Conservation (phyloP, 2,888 invertebrate species). For the Camponotus fellah region DNA sequence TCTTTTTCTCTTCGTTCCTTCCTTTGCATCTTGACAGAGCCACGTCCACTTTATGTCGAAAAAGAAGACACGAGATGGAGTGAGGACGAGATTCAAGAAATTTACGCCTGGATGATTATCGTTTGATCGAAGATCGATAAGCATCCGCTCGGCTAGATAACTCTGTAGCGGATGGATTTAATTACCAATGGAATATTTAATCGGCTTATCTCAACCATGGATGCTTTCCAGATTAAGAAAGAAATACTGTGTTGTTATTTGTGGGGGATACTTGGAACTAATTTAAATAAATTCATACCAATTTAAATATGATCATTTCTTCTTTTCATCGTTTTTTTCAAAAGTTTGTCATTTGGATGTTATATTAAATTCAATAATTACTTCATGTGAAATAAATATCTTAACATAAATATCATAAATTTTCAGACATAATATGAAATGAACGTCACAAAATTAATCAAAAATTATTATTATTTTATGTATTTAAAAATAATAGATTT, state of each 20-base stretch:
- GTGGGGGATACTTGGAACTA: background rate
- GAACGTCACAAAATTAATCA: background rate
- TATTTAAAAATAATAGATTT: background rate
- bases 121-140: constrained; percentile 58
- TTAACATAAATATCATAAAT: background rate
- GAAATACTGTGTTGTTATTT: constrained; percentile 32
- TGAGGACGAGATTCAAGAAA: constrained; percentile 49
- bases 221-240: constrained; percentile 21
- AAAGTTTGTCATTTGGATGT: background rate
- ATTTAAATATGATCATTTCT: constrained; percentile 34
- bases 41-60: constrained; percentile 51
- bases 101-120: constrained; percentile 62
- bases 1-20: constrained; percentile 37
- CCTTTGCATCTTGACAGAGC: constrained; percentile 36
- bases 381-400: background rate
- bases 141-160: constrained; percentile 54
- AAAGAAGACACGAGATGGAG: constrained; percentile 41
- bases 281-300: background rate
- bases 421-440: background rate
- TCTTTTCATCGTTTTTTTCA: constrained; percentile 38
- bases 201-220: constrained; percentile 55
- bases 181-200: constrained; percentile 56
- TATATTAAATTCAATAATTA: background rate
- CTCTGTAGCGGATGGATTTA: constrained; percentile 52
- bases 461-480: background rate